Base-by-base conservation (phyloP, 2,797 vertebrate species). In the Bradypodion ventrale region DNA sequence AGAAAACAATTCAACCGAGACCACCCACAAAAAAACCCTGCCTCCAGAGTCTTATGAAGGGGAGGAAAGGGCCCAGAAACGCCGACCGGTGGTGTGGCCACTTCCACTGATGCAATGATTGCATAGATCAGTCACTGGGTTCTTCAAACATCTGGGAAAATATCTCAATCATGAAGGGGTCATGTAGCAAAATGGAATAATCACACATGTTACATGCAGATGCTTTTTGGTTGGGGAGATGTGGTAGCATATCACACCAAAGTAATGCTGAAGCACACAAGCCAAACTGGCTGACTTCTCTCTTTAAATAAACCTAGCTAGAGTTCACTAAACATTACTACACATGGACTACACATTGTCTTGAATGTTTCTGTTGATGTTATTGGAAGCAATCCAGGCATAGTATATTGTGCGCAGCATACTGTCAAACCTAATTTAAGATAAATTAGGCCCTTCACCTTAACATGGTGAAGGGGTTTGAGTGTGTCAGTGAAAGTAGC, bases 351-450 rank as follows among this genome's bases (percentile, higher is more conserved):
- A 82, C 59, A 49, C 7, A 60, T 29, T 0, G 0, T 78, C 59
- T 65, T 82, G 75, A 78, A n/a, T 32, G 35, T 87, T 80, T 87
- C 7, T 83, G 80, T 82, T 69, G 0, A 0, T 89, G 73, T 78
- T 66, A 56, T 0, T 75, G 66, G 62, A 74, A 79, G 83, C 82
- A 65, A 86, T 84, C 49, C 40, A 37, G 78, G 44, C 49, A 84
- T 56, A 59, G 37, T 46, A 75, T 7, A 63, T 59, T 75, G 37
- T 66, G 21, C 19, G 40, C 60, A 46, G 65, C 68, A n/a, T n/a
- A n/a, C n/a, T n/a, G 83, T 65, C 88, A 75, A 72, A 42, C 87
- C 70, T 72, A 82, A 66, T 66, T 75, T 0, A 88, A 83, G 84
- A 72, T 0, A 0, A 82, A 69, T 79, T 8, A 5, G 37, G 52